A percentile compares a stretch with the other conserved stretches of the same genome.
Evolutionary conservation across 2,888 invertebrate species (phyloP).

Genomic region (Villa cingulata): DNA sequence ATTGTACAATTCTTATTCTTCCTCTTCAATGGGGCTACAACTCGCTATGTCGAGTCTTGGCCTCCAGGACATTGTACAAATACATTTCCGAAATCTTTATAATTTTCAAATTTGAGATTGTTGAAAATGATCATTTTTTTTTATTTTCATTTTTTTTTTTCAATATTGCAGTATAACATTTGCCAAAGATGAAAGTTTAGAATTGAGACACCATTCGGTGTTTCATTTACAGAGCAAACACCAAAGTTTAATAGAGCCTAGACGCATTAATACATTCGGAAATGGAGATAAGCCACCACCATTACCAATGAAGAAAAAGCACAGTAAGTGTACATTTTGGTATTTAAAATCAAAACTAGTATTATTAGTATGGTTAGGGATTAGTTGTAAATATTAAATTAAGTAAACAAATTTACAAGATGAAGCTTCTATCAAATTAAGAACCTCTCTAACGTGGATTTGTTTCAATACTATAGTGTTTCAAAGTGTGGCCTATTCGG

Average conservation of each 20-base stretch:
- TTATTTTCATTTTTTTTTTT: not conserved
- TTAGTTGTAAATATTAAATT: slow-evolving; percentile 5
- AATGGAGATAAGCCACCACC: slow-evolving; percentile 63
- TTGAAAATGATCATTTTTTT: not conserved
- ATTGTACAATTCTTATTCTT: too few relatives aligned
- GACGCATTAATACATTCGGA: slow-evolving; percentile 15
- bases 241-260: slow-evolving; percentile 30
- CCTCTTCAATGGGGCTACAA: too few relatives aligned
- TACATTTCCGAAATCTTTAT: too few relatives aligned
- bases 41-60: too few relatives aligned
- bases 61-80: too few relatives aligned
- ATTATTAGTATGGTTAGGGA: slow-evolving; percentile 6
- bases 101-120: not conserved
- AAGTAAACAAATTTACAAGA: slow-evolving; percentile 8
- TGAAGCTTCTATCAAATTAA: slow-evolving; percentile 30
- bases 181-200: slow-evolving; percentile 9
- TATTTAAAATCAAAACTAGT: too few relatives aligned
- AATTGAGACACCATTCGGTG: slow-evolving; percentile 12
- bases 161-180: not conserved
- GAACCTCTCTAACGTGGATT: slow-evolving; percentile 34
- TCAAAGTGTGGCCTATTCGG: slow-evolving; percentile 92
- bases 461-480: slow-evolving; percentile 55
- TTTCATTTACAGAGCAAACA: slow-evolving; percentile 35
- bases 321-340: slow-evolving; percentile 60
- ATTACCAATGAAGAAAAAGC: slow-evolving; percentile 81